Base-by-base conservation (phyloP, 1,140 invertebrate species). In the Drusus annulatus region DNA sequence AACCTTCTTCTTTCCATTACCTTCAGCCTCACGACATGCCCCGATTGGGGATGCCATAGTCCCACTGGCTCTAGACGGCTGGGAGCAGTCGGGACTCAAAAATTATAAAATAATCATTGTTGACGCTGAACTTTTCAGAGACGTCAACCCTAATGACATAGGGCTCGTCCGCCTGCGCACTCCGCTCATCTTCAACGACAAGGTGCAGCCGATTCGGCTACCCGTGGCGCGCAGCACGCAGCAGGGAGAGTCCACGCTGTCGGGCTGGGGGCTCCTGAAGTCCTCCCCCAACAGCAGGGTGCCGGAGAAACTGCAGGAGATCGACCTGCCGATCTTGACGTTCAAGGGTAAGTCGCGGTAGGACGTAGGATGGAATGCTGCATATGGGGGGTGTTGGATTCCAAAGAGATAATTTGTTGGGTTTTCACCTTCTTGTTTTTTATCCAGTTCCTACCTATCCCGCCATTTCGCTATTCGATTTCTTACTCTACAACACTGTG, bases 101-200 rank as follows among this genome's bases (percentile, higher is more conserved):
- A n/a, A n/a, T n/a, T n/a, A 65, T 5, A 65, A 28, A 21, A 15
- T n/a, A 65, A 28, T 65, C 10, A 23, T 65, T 23, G 7, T 19
- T 15, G 6, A 19, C 7, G 0, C 19, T 56, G 5, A n/a, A 50
- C 10, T 51, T 51, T 45, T 51, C 84, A 90, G 88, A 21, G 87
- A 85, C 5, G 86, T 90, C 51, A 88, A 86, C 15, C 86, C 87
- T 58, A 84, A 92, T 79, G 94, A 95, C 81, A 92, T 95, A 63
- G 93, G 92, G 45, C 62, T 95, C 0, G 84, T 95, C 19, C 88
- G 88, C 78, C 84, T 94, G n/a, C 87, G 85, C 45, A 86, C 85
- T 2, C 88, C 91, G 2, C 88, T 95, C 54, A 84, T 76, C 1
- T 91, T 92, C 77, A 92, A 91, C 76, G 84, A 90, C 19, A 85